Evolutionary conservation across 92 coral and sea anemone species (phyloP).

Genomic region (Porites lobata): DNA sequence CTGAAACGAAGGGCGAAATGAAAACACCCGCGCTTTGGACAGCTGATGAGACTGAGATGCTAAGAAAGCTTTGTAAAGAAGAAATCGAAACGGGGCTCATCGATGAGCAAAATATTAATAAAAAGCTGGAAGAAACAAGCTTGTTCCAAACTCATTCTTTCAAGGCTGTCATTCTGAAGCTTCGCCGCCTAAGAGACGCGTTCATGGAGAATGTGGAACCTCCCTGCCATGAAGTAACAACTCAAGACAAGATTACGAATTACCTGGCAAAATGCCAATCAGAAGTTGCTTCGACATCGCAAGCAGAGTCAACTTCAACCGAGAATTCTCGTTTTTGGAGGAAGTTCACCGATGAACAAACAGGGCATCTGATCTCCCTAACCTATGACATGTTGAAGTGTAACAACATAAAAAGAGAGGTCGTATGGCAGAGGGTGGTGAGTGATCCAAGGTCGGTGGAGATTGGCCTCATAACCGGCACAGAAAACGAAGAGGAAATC

Average conservation of each 20-base stretch:
- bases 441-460: neutral
- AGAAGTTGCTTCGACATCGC: neutral
- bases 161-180: slow-evolving; percentile 54
- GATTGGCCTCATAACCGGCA: neutral
- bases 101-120: no score
- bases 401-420: slow-evolving; percentile 32
- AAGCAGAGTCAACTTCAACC: neutral
- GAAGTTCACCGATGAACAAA: slow-evolving; percentile 44
- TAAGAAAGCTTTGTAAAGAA: slow-evolving; percentile 35
- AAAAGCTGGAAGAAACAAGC: no score
- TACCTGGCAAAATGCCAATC: neutral
- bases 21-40: slow-evolving; percentile 39
- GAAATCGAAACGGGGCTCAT: slow-evolving; percentile 44
- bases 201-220: slow-evolving; percentile 30
- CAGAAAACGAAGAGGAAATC: neutral
- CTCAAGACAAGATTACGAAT: neutral
- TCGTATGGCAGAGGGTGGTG: slow-evolving; percentile 31
- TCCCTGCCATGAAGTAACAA: slow-evolving; percentile 7
- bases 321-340: slow-evolving; percentile 8
- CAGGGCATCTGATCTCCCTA: slow-evolving; percentile 19
- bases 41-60: slow-evolving; percentile 39
- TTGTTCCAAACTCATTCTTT: no score
- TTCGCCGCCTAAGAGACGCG: no score
- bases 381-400: slow-evolving; percentile 28
- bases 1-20: neutral